phyloP scores from a whole-genome alignment of 1,140 invertebrate species.

The Battus philenor region DNA sequence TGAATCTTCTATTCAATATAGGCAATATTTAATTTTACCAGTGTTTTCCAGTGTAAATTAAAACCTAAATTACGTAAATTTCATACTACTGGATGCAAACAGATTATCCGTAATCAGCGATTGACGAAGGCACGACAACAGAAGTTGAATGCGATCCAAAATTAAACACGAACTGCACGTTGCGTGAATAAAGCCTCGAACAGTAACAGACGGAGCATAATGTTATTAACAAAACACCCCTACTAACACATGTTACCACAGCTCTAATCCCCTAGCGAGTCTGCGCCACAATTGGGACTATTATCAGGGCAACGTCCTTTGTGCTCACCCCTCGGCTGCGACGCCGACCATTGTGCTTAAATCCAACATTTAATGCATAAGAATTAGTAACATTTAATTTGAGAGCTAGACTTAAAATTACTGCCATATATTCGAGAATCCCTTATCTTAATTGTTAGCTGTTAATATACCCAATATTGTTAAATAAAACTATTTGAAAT shows the following conservation, averaged over 20 bases:
- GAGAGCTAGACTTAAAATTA: conserved; percentile 5
- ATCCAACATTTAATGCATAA: conserved; percentile 16
- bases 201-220: conserved; percentile 3
- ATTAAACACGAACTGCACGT: neutral
- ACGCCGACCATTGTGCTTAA: neutral
- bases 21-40: too few species aligned
- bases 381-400: conserved; percentile 17
- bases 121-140: too few species aligned
- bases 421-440: too few species aligned
- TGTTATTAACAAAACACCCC: conserved; percentile 12
- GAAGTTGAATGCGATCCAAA: neutral
- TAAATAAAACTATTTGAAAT: too few species aligned
- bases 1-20: too few species aligned
- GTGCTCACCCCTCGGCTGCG: conserved; percentile 9
- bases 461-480: too few species aligned
- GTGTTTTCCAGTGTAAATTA: too few species aligned
- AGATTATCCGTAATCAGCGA: too few species aligned
- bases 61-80: too few species aligned
- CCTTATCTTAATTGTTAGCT: too few species aligned
- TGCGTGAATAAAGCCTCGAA: conserved; percentile 3
- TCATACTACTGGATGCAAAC: too few species aligned
- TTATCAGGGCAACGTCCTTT: conserved; percentile 14
- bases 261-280: conserved; percentile 11
- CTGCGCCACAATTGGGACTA: conserved; percentile 15
- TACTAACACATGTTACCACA: conserved; percentile 9